phyloP scores from a whole-genome alignment of 2,797 vertebrate genomes.

The Mus caroli region DNA sequence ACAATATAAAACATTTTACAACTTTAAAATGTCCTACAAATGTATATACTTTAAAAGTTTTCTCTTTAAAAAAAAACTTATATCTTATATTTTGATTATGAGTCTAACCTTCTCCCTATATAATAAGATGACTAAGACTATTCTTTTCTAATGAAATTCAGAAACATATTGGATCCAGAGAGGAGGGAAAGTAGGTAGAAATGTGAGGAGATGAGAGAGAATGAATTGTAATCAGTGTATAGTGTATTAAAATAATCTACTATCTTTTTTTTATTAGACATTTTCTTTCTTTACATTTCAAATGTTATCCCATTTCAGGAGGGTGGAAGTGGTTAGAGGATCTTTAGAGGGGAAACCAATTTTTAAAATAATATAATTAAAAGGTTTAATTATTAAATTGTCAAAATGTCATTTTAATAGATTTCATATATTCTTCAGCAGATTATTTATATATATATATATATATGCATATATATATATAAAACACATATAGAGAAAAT shows the following conservation, averaged over 20 bases:
- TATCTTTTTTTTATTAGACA: background rate
- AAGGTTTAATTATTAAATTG: conserved; percentile 48
- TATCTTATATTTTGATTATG: background rate
- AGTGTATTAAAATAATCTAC: background rate
- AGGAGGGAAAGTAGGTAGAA: no score
- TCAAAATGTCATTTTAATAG: conserved; percentile 49
- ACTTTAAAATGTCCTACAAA: background rate
- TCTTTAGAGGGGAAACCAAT: background rate
- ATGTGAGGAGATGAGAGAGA: background rate
- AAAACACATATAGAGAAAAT: background rate
- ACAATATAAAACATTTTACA: background rate
- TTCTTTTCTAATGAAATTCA: background rate
- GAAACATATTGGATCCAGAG: background rate
- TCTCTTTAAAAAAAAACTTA: background rate
- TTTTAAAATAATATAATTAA: conserved; percentile 46
- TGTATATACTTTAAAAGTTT: background rate
- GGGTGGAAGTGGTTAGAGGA: no score
- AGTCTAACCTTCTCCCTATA: background rate
- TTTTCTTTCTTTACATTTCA: no score
- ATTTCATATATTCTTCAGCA: conserved; percentile 48
- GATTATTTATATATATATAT: conserved; percentile 51
- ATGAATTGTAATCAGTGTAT: background rate
- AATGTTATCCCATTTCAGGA: no score
- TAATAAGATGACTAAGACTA: background rate
- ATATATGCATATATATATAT: background rate